Evolutionary conservation across 2,888 invertebrate species (phyloP).

Genomic region (Drosophila differens): DNA sequence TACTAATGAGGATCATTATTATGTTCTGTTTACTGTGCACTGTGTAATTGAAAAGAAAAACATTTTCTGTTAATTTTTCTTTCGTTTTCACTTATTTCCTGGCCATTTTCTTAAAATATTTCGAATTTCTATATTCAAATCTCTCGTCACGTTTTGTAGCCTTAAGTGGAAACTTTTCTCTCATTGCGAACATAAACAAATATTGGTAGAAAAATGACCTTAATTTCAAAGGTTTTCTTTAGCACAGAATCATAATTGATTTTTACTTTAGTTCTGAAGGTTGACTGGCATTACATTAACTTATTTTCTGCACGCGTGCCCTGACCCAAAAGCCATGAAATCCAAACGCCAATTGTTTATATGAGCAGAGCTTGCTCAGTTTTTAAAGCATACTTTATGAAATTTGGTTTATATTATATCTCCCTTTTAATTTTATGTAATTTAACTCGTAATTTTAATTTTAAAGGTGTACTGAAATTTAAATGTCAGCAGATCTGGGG

Average conservation of each 20-base stretch:
- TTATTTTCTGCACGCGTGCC: slow-evolving; percentile 18
- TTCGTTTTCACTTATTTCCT: not conserved
- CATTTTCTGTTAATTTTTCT: not conserved
- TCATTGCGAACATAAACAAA: not conserved
- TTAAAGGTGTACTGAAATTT: not conserved
- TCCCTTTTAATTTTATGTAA: not conserved
- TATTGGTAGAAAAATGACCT: not conserved
- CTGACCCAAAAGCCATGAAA: slow-evolving; percentile 70
- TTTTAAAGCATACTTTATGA: not conserved
- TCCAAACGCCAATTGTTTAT: slow-evolving; percentile 55
- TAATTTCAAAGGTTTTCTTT: not conserved
- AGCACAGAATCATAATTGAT: slow-evolving; percentile 10
- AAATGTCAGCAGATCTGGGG: not conserved
- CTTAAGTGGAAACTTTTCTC: not conserved
- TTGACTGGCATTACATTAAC: slow-evolving; percentile 9
- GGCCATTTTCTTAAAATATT: not conserved
- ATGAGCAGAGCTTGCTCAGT: not conserved
- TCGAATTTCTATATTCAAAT: not conserved
- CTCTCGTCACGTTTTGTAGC: not conserved
- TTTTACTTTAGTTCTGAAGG: slow-evolving; percentile 17
- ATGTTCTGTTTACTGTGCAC: not conserved
- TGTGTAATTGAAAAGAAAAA: not conserved
- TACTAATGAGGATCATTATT: not conserved
- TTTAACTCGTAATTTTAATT: too few relatives aligned
- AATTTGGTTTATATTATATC: not conserved